A percentile compares a stretch with the other conserved stretches of the same genome.
phyloP scores from a whole-genome alignment of 2,888 invertebrate genomes.

The Lochmaea capreae region DNA sequence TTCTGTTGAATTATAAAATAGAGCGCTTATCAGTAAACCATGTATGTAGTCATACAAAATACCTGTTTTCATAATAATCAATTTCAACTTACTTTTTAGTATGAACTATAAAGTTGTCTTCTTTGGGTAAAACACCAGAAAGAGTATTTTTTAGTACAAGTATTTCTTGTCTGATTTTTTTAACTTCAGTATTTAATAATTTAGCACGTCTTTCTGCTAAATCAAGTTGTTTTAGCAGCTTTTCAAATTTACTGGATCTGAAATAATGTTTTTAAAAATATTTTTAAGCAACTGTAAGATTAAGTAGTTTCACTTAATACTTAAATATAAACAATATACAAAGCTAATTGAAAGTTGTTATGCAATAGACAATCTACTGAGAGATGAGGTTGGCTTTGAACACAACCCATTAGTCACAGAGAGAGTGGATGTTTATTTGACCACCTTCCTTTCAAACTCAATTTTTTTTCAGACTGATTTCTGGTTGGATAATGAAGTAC shows the following conservation, averaged over 20 bases:
- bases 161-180: constrained; percentile 48
- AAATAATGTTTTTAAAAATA: constrained; percentile 1
- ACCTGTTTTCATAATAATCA: background rate
- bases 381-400: too few relatives aligned
- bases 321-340: too few relatives aligned
- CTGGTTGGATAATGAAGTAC: too few relatives aligned
- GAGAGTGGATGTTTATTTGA: too few relatives aligned
- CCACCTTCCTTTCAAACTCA: too few relatives aligned
- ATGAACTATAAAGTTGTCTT: background rate
- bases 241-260: constrained; percentile 34
- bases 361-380: too few relatives aligned
- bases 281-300: background rate
- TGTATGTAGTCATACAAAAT: background rate
- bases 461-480: too few relatives aligned
- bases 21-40: background rate
- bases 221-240: constrained; percentile 40
- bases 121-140: background rate
- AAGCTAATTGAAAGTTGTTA: too few relatives aligned
- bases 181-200: constrained; percentile 46
- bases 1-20: background rate
- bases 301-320: too few relatives aligned
- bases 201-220: constrained; percentile 49
- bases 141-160: constrained; percentile 31
- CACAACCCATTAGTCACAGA: too few relatives aligned
- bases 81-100: constrained; percentile 5